These are phyloP conservation scores for Halichondria panicea DNA, from an alignment of 37 sponge, comb jelly and placozoan genomes.

Conservation along the genomic window DNA sequence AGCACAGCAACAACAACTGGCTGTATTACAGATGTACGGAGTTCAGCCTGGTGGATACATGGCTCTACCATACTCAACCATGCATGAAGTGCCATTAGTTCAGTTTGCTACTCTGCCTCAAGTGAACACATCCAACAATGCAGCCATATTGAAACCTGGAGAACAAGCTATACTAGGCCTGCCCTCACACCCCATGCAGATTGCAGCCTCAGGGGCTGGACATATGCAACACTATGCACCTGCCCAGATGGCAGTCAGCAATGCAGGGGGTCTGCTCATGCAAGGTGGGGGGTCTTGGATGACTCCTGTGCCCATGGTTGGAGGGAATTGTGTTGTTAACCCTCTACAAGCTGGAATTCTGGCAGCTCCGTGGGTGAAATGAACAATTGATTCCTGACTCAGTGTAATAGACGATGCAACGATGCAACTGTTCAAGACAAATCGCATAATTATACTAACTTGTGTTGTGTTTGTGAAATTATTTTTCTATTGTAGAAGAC, in stretches of 20 bases:
- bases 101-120: not conserved
- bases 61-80: conserved; percentile 46
- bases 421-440: too few relatives aligned
- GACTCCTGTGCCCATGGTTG: conserved; percentile 14
- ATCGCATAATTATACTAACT: too few relatives aligned
- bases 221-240: not conserved
- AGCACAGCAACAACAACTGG: conserved; percentile 24
- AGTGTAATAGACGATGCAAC: too few relatives aligned
- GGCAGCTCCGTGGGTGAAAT: conserved; percentile 62
- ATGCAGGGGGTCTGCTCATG: too few relatives aligned
- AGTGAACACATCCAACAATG: too few relatives aligned
- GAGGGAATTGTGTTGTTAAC: conserved; percentile 48
- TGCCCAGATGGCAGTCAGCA: not conserved
- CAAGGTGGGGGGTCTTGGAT: conserved; percentile 36
- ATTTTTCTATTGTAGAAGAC: too few relatives aligned
- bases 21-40: conserved; percentile 40
- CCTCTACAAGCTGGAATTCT: conserved; percentile 61
- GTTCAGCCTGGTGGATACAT: conserved; percentile 27
- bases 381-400: not conserved
- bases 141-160: too few relatives aligned
- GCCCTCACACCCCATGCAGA: not conserved
- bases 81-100: conserved; percentile 21
- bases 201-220: not conserved
- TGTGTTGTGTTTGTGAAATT: too few relatives aligned
- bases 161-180: not conserved